phyloP scores from a whole-genome alignment of 2,888 invertebrate species.

The Crocallis elinguaria region DNA sequence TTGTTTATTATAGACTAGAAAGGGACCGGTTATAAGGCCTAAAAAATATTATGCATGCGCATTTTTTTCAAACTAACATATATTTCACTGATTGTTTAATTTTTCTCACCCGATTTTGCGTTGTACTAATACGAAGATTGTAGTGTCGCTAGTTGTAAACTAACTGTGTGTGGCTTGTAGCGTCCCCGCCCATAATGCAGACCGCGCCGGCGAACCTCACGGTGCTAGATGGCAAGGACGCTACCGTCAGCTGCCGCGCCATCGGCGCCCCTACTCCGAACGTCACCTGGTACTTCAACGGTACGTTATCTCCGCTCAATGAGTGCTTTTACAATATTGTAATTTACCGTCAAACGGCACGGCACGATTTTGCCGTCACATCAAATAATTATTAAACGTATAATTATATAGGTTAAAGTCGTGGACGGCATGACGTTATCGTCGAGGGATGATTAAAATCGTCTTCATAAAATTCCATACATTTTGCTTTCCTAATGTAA shows the following conservation, averaged over 20 bases:
- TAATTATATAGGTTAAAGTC: too few relatives aligned
- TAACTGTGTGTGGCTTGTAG: constrained; percentile 86
- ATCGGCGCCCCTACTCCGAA: constrained; percentile 96
- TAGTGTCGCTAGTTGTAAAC: constrained; percentile 48
- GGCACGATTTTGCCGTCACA: too few relatives aligned
- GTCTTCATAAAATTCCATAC: too few relatives aligned
- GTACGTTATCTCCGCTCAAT: constrained; percentile 82
- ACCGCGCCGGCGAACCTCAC: constrained; percentile 93
- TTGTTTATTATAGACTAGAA: not conserved
- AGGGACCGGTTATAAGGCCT: not conserved
- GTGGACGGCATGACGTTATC: too few relatives aligned
- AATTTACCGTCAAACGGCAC: too few relatives aligned
- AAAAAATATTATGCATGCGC: constrained; percentile 16
- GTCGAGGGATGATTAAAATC: too few relatives aligned
- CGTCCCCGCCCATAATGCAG: constrained; percentile 95
- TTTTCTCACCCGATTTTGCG: constrained; percentile 28
- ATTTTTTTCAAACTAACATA: constrained; percentile 7
- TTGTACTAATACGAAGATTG: constrained; percentile 23
- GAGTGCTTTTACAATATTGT: too few relatives aligned
- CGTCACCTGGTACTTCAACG: constrained; percentile 96
- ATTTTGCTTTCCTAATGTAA: too few relatives aligned
- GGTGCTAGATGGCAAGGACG: constrained; percentile 96
- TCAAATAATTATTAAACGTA: too few relatives aligned
- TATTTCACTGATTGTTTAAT: constrained; percentile 14
- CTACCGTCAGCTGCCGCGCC: constrained; percentile 93